Conservation (phyloP, 2,888 invertebrate genomes). For the Tiliacea aurago region DNA sequence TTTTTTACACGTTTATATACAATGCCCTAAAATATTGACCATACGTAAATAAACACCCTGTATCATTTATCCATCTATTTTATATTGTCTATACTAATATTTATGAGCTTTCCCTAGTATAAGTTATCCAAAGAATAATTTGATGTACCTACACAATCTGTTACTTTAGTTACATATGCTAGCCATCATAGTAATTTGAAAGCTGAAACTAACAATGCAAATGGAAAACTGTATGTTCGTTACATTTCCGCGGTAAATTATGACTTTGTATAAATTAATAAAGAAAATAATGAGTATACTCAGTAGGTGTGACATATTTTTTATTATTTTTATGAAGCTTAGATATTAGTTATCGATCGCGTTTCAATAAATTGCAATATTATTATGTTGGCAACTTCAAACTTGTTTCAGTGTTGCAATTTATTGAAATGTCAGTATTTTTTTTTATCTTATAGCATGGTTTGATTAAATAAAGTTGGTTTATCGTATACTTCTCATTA, state of each 20-base stretch:
- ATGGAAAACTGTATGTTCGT: conserved; percentile 14
- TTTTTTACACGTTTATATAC: neutral
- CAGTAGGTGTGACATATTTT: conserved; percentile 67
- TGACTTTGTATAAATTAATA: conserved; percentile 45
- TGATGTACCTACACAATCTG: conserved; percentile 55
- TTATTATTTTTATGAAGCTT: conserved; percentile 54
- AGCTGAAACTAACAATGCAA: conserved; percentile 55
- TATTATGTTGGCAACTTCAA: conserved; percentile 20
- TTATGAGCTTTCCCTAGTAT: conserved; percentile 40
- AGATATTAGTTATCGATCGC: conserved; percentile 27
- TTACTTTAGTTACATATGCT: conserved; percentile 47
- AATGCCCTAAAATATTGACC: neutral
- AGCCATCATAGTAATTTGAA: conserved; percentile 54
- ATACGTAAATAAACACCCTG: conserved; percentile 12
- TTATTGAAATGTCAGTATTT: conserved; percentile 40
- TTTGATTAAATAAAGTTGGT: conserved; percentile 50
- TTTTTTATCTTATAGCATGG: conserved; percentile 51
- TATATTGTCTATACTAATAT: conserved; percentile 26
- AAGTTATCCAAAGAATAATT: conserved; percentile 67
- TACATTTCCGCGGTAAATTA: conserved; percentile 24
- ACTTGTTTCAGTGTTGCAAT: conserved; percentile 51
- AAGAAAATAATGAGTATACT: conserved; percentile 63
- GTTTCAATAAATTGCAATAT: conserved; percentile 53
- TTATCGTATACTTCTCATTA: conserved; percentile 52
- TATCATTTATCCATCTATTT: neutral